A percentile compares a stretch with the other conserved stretches of the same genome.
These are phyloP conservation scores for Eleutherodactylus coqui DNA, from an alignment of 2,797 vertebrate species.

Conservation along the genomic window DNA sequence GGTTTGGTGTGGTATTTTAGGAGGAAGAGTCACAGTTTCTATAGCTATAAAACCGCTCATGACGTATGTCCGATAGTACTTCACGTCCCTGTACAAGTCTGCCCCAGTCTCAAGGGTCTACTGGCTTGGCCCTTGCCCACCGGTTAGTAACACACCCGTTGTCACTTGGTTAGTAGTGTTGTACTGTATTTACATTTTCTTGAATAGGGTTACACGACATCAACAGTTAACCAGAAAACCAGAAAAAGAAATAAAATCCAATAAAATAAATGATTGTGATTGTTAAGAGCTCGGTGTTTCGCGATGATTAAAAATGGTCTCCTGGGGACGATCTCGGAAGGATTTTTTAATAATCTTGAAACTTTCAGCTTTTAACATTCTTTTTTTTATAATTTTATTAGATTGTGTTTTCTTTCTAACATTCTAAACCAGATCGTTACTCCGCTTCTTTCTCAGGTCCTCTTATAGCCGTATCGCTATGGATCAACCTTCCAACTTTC, in stretches of 20 bases:
- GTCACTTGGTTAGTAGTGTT: not conserved
- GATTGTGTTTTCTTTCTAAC: no score
- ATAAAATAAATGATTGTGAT: not conserved
- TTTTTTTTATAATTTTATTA: no score
- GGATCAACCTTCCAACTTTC: no score
- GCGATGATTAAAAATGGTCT: not conserved
- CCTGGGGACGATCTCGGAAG: not conserved
- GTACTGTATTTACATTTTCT: not conserved
- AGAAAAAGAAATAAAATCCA: not conserved
- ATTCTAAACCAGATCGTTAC: no score
- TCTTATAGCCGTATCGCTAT: no score
- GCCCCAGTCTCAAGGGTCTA: not conserved
- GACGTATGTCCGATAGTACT: no score
- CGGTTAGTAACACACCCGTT: not conserved
- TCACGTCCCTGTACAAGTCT: not conserved
- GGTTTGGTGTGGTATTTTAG: no score
- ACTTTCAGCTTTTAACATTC: not conserved
- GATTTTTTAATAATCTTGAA: not conserved
- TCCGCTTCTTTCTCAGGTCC: no score
- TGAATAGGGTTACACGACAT: not conserved
- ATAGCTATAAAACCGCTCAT: no score
- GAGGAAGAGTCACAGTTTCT: no score
- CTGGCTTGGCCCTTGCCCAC: not conserved
- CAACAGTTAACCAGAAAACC: not conserved
- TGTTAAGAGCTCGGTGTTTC: not conserved